Evolutionary conservation across 2,797 vertebrate genomes (phyloP), one percentile per base, ranked within the genome.

Genomic region (Scomberomorus guttatus): DNA sequence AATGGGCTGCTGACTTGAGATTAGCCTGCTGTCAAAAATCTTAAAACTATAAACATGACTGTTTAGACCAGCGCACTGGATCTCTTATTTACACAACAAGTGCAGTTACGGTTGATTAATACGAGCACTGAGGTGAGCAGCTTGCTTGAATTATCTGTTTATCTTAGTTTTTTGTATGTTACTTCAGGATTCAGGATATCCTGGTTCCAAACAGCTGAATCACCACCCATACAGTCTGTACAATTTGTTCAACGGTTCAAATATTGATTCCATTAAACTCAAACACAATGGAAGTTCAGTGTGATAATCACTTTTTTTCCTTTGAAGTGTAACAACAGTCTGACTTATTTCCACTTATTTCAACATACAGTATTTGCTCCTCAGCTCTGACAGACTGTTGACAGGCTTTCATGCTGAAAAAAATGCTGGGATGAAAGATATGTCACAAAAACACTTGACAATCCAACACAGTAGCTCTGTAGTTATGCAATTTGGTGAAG

Each of bases 61-160:
- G 56, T 72, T 59, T 27, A 67, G 25, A 56, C 64, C 32, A 15
- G 13, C 0, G 2, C 17, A 44, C 13, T 10, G 14, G 18, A 44
- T 48, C 50, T 61, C 4, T 24, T 80, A 37, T 88, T 86, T 62
- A 78, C 63, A 63, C 70, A 84, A 71, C 69, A 84, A 32, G 4
- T 2, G 29, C 8, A 13, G 58, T 27, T 55, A 39, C 9, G 56
- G 76, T 18, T 75, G 13, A 54, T 63, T 59, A 20, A 18, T 7
- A 2, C 0, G 0, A 25, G 29, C 46, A 14, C 24, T 22, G 29
- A 57, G 27, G 7, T 22, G 39, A 65, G 25, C 51, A n/a, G 29
- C 11, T 54, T 17, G 29, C 11, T 54, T 17, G 12, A 22, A 2
- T 32, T 25, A 14, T 80, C 62, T 25, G 52, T 70, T 27, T 29